Base-by-base conservation (phyloP, 2,797 vertebrate genomes). In the Xiphorhynchus erythropygius region DNA sequence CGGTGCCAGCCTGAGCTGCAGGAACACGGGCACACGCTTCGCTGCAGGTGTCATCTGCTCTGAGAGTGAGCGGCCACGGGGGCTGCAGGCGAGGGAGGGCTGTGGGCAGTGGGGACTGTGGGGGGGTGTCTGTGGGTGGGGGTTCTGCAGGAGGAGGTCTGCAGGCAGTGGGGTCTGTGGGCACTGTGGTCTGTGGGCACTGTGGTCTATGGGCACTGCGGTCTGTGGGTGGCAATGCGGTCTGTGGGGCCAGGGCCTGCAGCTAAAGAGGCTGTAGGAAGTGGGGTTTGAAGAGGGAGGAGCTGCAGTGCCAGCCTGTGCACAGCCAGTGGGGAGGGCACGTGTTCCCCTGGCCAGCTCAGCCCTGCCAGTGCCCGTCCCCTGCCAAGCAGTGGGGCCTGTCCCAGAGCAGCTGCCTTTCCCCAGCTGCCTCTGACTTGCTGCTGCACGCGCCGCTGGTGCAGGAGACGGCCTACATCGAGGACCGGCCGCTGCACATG, bases 401-500 rank as follows among this genome's bases (percentile, higher is more conserved):
- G 16, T 62, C 62, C 73, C 80, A 84, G 83, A 89, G 79, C 70
- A 11, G 32, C 75, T 1, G 0, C 46, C 79, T 27, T 65, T 70
- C 15, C n/a, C 41, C 97, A 99, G 99, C 99, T 1, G 98, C 99
- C 19, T 99, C 99, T 1, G 99, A 99, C 97, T 98, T 99, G 76
- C 97, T 99, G 95, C 97, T 99, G 90, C 99, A 99, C 13, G 98
- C 99, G 0, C 83, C 98, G 0, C 96, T 99, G 97, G 99, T 99
- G 68, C 98, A 99, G 97, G 98, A 99, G 98, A 99, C 99, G 0
- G 99, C 98, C 2, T 99, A 99, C 96, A 99, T 99, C 0, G 99
- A 99, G 98, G 99, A 99, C 91, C 98, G 99, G 5, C 99, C 99
- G 0, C 98, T 99, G 76, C 99, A 99, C 98, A 99, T 99, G 99